Evolutionary conservation across 1,140 invertebrate genomes (phyloP), one percentile per base, ranked within the genome.

Genomic region (Whitmania pigra): DNA sequence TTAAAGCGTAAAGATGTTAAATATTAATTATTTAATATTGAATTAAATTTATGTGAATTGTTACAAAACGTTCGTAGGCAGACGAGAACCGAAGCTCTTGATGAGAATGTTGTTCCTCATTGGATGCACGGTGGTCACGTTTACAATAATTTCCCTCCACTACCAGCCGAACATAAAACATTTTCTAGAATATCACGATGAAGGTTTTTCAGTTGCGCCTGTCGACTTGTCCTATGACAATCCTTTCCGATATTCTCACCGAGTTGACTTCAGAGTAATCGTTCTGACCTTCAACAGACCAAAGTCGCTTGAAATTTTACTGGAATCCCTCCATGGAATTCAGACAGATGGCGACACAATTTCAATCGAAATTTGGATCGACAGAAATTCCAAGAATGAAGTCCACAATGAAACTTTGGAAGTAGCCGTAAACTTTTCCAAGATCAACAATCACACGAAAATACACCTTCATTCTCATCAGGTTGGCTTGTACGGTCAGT

Each of bases 321-420:
- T 71, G 40, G 69, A 68, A 25, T 71, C 69, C n/a, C n/a, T 53
- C 29, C 36, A 55, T 0, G 40, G 15, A 20, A 53, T 71, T 53
- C 5, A 71, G 43, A 22, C 27, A 53, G 69, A 71, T 25, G 69
- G 53, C 18, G 69, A 53, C 25, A 53, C 20, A 6, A 43, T 29
- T 22, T 53, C 43, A 0, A 20, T 71, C 7, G 69, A 71, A n/a
- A 71, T 71, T 25, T 71, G 31, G 36, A 53, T 71, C 29, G 69
- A 71, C 29, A 53, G 69, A 43, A 27, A 53, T 27, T 22, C 27
- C 13, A 0, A 53, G 27, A 53, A 53, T 53, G n/a, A 25, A n/a
- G 53, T 53, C n/a, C 36, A 71, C 29, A 25, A n/a, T 18, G 22
- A 53, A 53, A 71, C 69, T 6, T 20, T 71, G n/a, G 20, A 68